Percentiles rank a stretch among this genome's conserved stretches.
These are phyloP conservation scores for Bubo scandiacus DNA, from an alignment of 2,113 vertebrate genomes.

Conservation along the genomic window DNA sequence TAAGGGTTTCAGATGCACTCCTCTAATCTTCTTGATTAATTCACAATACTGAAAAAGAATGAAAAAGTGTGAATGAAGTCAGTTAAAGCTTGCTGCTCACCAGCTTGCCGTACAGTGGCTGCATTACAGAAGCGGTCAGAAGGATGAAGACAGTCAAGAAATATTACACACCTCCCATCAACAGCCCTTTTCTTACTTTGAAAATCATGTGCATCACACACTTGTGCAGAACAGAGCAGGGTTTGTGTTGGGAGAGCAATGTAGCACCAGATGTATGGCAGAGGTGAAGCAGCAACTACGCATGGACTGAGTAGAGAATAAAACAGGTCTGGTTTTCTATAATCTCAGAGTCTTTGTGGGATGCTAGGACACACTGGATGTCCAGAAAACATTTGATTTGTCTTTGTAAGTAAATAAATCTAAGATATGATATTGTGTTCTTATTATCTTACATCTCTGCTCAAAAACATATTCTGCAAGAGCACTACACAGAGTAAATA, in stretches of 20 bases:
- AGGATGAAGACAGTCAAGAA: not conserved
- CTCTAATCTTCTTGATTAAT: not conserved
- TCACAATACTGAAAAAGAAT: not conserved
- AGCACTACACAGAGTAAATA: conserved; percentile 43
- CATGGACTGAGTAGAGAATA: not conserved
- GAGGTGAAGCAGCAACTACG: not conserved
- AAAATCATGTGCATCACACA: not conserved
- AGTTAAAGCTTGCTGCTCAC: not conserved
- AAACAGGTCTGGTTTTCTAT: not conserved
- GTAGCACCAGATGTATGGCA: not conserved
- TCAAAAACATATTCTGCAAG: conserved; percentile 40
- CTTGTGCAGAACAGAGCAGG: not conserved
- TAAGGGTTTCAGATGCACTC: not conserved
- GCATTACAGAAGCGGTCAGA: not conserved
- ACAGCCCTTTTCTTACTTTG: not conserved
- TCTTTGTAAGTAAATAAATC: conserved; percentile 48
- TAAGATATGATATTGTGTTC: conserved; percentile 3
- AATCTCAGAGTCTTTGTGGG: not conserved
- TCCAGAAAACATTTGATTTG: conserved; percentile 3
- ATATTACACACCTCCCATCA: not conserved
- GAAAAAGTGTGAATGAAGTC: not conserved
- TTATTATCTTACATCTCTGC: conserved; percentile 53
- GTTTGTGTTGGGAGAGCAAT: not conserved
- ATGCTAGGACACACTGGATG: not conserved
- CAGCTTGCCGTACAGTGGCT: accelerated